Conservation (phyloP, 2,797 vertebrate genomes). For the Syndactyla subalaris region DNA sequence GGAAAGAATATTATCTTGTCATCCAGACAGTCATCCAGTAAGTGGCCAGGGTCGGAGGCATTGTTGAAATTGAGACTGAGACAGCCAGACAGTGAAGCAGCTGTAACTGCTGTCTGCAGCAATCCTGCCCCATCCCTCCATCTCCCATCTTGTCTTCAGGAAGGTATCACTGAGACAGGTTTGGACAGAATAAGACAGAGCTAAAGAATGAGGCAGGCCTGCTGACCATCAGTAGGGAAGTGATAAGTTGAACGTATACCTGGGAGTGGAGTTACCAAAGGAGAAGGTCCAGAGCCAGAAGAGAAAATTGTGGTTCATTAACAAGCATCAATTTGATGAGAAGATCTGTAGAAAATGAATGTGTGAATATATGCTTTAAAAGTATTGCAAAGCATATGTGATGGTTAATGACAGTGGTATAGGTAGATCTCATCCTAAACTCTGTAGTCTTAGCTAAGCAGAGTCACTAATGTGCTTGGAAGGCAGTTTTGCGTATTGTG, state of each 20-base stretch:
- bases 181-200: background rate
- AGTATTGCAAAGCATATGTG: background rate
- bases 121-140: background rate
- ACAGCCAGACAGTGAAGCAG: background rate
- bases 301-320: background rate
- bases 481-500: background rate
- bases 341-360: background rate
- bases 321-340: background rate
- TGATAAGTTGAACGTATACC: background rate
- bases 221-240: background rate
- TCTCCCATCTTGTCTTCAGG: background rate
- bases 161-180: background rate
- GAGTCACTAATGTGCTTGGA: background rate
- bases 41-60: background rate
- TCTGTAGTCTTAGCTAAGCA: background rate
- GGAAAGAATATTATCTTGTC: background rate
- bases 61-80: background rate
- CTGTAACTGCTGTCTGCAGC: background rate
- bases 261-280: background rate
- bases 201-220: conserved; percentile 12
- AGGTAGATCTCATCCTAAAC: background rate
- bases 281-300: background rate
- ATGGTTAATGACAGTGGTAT: background rate
- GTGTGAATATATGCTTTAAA: background rate
- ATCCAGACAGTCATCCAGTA: background rate